Conservation (phyloP, 2,797 vertebrate species). For the Luscinia megarhynchos region DNA sequence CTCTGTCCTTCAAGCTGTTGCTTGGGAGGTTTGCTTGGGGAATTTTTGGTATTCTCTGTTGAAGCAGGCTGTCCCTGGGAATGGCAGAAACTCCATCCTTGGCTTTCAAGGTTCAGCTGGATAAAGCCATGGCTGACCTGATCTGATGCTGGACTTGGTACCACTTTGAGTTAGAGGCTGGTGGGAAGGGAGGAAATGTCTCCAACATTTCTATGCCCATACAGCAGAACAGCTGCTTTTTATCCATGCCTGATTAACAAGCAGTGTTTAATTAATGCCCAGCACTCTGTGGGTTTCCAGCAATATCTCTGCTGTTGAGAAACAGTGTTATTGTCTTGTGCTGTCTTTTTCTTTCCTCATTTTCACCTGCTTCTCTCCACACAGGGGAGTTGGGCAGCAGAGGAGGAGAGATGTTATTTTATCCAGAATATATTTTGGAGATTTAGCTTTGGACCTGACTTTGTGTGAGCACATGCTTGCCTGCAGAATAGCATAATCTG, state of each 20-base stretch:
- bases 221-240: background rate
- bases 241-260: background rate
- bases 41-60: background rate
- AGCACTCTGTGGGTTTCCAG: background rate
- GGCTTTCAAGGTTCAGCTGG: background rate
- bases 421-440: background rate
- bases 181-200: background rate
- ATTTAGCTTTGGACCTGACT: background rate
- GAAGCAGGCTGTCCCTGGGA: accelerated
- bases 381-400: background rate
- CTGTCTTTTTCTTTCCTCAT: background rate
- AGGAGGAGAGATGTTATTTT: background rate
- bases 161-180: background rate
- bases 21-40: background rate
- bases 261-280: background rate
- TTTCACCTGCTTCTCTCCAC: background rate
- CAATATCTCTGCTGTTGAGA: background rate
- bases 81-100: background rate
- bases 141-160: background rate
- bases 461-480: background rate
- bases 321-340: background rate
- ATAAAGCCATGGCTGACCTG: background rate
- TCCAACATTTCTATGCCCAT: background rate
- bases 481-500: background rate
- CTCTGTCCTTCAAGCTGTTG: background rate